Percentiles rank a stretch among this genome's conserved stretches.
Conservation (phyloP, 2,797 vertebrate genomes). For the Sternotherus odoratus region DNA sequence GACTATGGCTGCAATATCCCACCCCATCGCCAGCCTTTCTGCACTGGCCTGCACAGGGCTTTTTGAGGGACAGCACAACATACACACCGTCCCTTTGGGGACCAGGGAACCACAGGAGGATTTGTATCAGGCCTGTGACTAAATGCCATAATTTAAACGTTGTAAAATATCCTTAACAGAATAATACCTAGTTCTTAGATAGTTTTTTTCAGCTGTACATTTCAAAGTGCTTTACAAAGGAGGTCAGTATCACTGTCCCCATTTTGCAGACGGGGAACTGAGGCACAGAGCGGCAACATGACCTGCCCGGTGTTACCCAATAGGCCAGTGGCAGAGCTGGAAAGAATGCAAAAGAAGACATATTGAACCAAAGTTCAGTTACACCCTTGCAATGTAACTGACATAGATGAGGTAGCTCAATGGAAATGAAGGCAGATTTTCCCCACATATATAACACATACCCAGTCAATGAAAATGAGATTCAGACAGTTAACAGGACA, state of each 20-base stretch:
- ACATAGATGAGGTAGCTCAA: rapidly evolving
- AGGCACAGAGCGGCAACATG: background rate
- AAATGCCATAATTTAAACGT: background rate
- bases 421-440: background rate
- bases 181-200: background rate
- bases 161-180: background rate
- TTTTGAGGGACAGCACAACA: background rate
- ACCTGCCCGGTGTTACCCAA: background rate
- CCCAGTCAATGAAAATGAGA: background rate
- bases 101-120: background rate
- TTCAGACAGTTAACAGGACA: background rate
- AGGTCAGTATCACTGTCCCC: background rate
- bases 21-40: background rate
- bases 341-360: background rate
- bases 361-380: background rate
- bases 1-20: background rate
- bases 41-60: background rate
- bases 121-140: background rate
- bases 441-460: background rate
- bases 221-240: background rate
- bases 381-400: rapidly evolving
- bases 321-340: background rate
- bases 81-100: rapidly evolving
- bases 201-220: background rate
- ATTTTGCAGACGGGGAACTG: background rate